Base-by-base conservation (phyloP, 2,888 invertebrate genomes). In the Miltochrista miniata region DNA sequence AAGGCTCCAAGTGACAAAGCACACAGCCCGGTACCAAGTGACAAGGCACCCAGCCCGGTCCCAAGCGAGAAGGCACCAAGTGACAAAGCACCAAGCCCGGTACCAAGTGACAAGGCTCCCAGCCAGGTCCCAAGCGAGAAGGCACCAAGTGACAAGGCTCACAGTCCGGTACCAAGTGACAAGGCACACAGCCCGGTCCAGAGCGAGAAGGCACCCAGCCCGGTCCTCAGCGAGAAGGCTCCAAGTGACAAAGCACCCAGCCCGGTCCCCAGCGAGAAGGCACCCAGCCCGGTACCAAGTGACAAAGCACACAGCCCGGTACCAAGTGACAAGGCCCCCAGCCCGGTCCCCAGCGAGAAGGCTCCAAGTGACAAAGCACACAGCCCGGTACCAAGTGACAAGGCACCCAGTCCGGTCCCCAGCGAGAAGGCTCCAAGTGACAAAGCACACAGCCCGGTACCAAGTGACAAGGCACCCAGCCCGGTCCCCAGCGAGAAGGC, bases 301-400 rank as follows among this genome's bases (percentile, higher is more conserved):
- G 47, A 51, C 5, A 46, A 53, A 18, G 35, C 10, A 2, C 46
- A 53, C 0, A 63, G 56, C 11, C 50, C 47, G 0, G 11, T 36
- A 2, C 39, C 15, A 2, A 54, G 40, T 7, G 36, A 36, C 1
- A 37, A 30, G 7, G 18, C 15, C 1, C 11, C 14, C n/a, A 43
- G 31, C 5, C 35, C 29, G 0, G 1, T 14, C 8, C 14, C 30
- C 7, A 7, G 7, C 5, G 45, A 35, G 2, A 41, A 48, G 9
- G 44, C 34, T 33, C 45, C 14, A 2, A 12, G 11, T 4, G 42
- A n/a, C 0, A 33, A 46, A 10, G 18, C 18, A 24, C 2, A 45
- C 0, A 49, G 34, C n/a, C 15, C 18, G 9, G 0, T 29, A 18
- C 37, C 45, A 0, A 48, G 44, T 7, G 39, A 14, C 18, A 44